These are phyloP conservation scores for Andrena flavipes DNA, from an alignment of 2,888 invertebrate species.

Conservation along the genomic window DNA sequence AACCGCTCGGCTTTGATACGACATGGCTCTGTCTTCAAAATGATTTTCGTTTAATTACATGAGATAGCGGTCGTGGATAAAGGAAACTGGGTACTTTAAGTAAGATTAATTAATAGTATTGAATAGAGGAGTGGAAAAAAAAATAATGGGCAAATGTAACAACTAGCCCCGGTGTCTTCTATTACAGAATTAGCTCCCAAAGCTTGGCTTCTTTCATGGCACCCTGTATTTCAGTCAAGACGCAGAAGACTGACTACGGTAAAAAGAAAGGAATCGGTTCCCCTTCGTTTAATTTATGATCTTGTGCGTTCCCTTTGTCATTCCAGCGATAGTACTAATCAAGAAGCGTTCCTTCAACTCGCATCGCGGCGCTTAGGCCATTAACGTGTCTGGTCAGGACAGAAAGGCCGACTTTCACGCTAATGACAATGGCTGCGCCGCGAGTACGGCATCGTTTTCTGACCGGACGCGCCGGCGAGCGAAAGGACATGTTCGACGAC, in stretches of 20 bases:
- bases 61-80: too few relatives aligned
- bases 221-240: background rate
- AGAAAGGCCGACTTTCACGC: slow-evolving; percentile 59
- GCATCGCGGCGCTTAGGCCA: slow-evolving; percentile 4
- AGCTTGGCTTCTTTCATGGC: background rate
- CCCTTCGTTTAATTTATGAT: background rate
- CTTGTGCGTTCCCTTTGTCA: background rate
- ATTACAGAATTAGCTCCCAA: background rate
- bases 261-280: background rate
- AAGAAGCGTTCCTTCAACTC: background rate
- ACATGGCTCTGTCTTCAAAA: too few relatives aligned
- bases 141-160: too few relatives aligned
- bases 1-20: too few relatives aligned
- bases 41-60: too few relatives aligned
- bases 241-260: background rate
- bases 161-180: too few relatives aligned
- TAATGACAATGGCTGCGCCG: slow-evolving; percentile 63
- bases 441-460: slow-evolving; percentile 38
- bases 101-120: too few relatives aligned
- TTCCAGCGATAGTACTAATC: background rate
- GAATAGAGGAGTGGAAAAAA: too few relatives aligned
- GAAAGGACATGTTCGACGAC: slow-evolving; percentile 54
- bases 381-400: slow-evolving; percentile 35
- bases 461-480: slow-evolving; percentile 39
- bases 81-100: too few relatives aligned